These are phyloP conservation scores for Spialia ferax DNA, from an alignment of 2,888 invertebrate genomes.

Conservation along the genomic window DNA sequence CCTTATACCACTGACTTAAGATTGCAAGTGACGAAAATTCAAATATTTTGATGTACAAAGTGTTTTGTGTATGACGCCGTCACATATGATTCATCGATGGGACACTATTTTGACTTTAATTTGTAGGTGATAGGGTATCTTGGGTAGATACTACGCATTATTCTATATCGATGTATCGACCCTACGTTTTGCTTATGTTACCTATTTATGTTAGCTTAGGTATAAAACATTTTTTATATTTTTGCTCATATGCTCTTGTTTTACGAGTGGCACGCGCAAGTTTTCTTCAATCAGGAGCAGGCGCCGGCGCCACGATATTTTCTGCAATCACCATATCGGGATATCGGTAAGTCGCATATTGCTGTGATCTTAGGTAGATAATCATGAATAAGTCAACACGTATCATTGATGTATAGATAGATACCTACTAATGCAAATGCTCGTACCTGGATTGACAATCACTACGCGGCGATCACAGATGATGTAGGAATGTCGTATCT, in stretches of 20 bases:
- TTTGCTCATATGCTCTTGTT: constrained; percentile 23
- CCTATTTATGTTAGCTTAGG: no score
- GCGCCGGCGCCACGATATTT: constrained; percentile 32
- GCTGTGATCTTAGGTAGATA: constrained; percentile 57
- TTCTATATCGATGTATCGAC: no score
- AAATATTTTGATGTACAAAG: no score
- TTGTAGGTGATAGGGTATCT: no score
- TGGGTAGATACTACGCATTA: no score
- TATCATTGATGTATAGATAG: constrained; percentile 50
- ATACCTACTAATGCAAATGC: constrained; percentile 46
- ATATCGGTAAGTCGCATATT: constrained; percentile 59
- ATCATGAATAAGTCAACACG: constrained; percentile 66
- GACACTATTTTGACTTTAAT: no score
- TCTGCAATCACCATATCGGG: constrained; percentile 57
- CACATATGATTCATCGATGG: no score
- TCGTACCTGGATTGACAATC: constrained; percentile 40
- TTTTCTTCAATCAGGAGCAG: constrained; percentile 53
- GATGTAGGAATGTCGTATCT: constrained; percentile 10
- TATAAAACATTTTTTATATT: background rate
- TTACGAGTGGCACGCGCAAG: constrained; percentile 59
- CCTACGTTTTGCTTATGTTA: no score
- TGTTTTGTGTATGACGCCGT: no score
- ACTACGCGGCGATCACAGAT: constrained; percentile 31
- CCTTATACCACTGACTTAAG: no score
- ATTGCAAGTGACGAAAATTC: no score